These are phyloP conservation scores for Oenanthe melanoleuca DNA, from an alignment of 2,113 vertebrate genomes.

Conservation along the genomic window DNA sequence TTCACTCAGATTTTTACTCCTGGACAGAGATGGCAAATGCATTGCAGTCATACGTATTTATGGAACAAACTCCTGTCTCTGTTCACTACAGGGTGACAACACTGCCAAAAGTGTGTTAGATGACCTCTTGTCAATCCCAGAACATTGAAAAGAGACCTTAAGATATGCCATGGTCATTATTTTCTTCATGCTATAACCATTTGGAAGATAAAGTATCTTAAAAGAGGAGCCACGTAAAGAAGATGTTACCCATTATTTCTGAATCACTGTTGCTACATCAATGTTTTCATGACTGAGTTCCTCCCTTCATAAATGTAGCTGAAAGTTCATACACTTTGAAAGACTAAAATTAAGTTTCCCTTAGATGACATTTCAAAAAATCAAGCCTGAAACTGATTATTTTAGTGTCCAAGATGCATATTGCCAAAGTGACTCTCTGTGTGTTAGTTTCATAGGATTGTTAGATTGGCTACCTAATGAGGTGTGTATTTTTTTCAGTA, in stretches of 20 bases:
- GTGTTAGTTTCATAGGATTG: background rate
- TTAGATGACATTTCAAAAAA: background rate
- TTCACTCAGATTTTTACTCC: background rate
- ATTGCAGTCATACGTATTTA: background rate
- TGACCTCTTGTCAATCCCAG: background rate
- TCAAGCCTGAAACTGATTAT: background rate
- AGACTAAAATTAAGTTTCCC: background rate
- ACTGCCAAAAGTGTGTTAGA: background rate
- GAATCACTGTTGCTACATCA: background rate
- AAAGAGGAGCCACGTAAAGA: background rate
- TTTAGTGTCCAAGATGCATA: background rate
- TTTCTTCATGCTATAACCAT: background rate
- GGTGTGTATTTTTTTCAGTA: background rate
- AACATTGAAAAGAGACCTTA: background rate
- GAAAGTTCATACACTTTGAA: background rate
- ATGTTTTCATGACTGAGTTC: background rate
- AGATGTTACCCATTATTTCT: background rate
- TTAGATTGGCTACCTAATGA: background rate
- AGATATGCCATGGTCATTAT: background rate
- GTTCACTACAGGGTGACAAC: background rate
- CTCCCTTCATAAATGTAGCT: background rate
- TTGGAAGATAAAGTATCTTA: background rate
- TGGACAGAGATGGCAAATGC: background rate
- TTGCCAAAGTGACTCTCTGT: background rate
- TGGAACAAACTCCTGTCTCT: background rate